Conservation (phyloP, 2,797 vertebrate species). For the Lacerta agilis region DNA sequence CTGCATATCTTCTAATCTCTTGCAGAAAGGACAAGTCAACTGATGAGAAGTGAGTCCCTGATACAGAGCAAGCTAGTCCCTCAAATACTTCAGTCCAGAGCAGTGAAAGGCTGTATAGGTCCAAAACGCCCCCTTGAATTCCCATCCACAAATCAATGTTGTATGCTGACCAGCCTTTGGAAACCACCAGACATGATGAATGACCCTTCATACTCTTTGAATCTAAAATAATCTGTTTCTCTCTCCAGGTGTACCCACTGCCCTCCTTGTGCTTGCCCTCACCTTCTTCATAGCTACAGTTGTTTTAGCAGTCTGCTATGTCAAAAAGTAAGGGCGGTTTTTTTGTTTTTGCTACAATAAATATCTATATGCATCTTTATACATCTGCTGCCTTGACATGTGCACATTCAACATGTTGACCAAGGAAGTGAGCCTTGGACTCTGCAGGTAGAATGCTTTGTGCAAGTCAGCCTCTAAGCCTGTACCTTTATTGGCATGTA, state of each 20-base stretch:
- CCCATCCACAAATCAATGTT: neutral
- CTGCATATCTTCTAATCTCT: neutral
- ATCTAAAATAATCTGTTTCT: constrained; percentile 28
- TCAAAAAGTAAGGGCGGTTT: constrained; percentile 76
- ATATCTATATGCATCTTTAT: constrained; percentile 2
- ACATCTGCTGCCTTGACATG: neutral
- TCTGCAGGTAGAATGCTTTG: neutral
- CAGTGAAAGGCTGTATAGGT: neutral
- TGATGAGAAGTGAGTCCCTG: neutral
- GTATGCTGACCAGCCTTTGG: neutral
- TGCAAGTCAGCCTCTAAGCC: neutral
- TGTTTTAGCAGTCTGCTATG: constrained; percentile 76
- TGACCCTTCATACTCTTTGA: neutral
- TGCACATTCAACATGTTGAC: neutral
- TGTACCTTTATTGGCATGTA: neutral
- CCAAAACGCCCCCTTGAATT: neutral
- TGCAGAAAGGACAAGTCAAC: neutral
- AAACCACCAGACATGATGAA: neutral
- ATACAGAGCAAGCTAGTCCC: neutral
- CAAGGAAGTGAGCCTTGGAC: neutral
- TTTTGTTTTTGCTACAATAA: neutral
- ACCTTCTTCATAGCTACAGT: constrained; percentile 76
- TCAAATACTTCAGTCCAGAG: neutral
- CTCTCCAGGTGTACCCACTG: constrained; percentile 74
- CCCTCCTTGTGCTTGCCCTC: constrained; percentile 78